phyloP scores from a whole-genome alignment of 2,113 vertebrate genomes.

The Eolophus roseicapilla region DNA sequence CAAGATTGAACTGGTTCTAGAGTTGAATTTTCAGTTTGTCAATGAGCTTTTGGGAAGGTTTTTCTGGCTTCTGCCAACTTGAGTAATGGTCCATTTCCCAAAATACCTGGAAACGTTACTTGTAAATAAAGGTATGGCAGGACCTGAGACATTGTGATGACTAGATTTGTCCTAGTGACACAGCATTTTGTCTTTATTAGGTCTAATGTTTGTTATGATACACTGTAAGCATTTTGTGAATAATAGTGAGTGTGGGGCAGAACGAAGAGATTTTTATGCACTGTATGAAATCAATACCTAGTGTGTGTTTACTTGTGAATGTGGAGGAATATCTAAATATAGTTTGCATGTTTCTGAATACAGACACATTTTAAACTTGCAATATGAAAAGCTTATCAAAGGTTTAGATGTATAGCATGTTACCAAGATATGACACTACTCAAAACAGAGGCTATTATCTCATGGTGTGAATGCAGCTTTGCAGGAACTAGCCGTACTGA shows the following conservation, averaged over 20 bases:
- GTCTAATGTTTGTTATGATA: not conserved
- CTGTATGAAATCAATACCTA: not conserved
- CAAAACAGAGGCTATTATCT: not conserved
- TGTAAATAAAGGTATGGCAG: not conserved
- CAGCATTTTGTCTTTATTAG: not conserved
- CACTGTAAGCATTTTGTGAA: not conserved
- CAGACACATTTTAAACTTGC: not conserved
- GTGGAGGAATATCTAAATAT: not conserved
- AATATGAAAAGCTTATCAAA: not conserved
- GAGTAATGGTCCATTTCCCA: not conserved
- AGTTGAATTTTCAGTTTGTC: not conserved
- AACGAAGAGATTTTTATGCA: not conserved
- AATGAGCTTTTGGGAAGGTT: not conserved
- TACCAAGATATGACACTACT: not conserved
- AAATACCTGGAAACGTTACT: not conserved
- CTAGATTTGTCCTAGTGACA: not conserved
- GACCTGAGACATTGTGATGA: not conserved
- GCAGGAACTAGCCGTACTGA: not conserved
- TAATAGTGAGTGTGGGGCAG: not conserved
- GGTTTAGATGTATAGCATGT: not conserved
- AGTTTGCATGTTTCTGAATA: not conserved
- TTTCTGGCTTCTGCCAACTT: not conserved
- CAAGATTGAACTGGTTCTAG: not conserved
- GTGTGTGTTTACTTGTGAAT: not conserved
- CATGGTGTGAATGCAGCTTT: not conserved